Evolutionary conservation across 1,140 invertebrate species (phyloP).

Genomic region (Yoshiicerus persimilis): DNA sequence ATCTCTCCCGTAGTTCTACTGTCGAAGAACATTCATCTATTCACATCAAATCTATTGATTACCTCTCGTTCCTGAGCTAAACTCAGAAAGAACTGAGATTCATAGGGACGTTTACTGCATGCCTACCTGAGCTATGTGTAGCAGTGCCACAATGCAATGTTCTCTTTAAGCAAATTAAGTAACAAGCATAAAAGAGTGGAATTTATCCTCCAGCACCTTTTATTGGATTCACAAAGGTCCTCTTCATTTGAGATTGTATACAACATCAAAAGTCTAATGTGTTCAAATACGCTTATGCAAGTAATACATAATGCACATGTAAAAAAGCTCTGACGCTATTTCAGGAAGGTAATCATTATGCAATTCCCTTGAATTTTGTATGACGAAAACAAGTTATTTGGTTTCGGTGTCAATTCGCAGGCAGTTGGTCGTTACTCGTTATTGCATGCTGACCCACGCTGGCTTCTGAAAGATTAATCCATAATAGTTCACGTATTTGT

Average conservation of each 20-base stretch:
- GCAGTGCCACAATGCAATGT: neutral
- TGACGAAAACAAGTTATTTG: neutral
- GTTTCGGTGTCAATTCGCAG: neutral
- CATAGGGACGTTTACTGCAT: neutral
- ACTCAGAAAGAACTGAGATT: neutral
- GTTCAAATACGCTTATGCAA: neutral
- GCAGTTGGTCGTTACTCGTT: neutral
- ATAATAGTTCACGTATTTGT: neutral
- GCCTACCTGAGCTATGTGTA: neutral
- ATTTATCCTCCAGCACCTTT: neutral
- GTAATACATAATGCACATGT: neutral
- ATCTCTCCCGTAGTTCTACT: neutral
- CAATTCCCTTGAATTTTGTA: neutral
- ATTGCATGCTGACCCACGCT: neutral
- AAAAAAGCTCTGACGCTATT: too few species aligned
- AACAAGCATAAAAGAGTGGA: neutral
- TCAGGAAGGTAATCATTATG: neutral
- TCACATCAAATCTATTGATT: constrained; percentile 11
- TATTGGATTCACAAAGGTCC: too few species aligned
- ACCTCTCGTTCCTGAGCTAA: neutral
- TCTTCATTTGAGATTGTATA: too few species aligned
- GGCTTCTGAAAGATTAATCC: neutral
- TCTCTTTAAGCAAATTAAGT: neutral
- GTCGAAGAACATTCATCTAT: neutral
- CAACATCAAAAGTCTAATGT: too few species aligned